Evolutionary conservation across 2,113 vertebrate species (phyloP).

Genomic region (Cyphomyrus discorhynchus): DNA sequence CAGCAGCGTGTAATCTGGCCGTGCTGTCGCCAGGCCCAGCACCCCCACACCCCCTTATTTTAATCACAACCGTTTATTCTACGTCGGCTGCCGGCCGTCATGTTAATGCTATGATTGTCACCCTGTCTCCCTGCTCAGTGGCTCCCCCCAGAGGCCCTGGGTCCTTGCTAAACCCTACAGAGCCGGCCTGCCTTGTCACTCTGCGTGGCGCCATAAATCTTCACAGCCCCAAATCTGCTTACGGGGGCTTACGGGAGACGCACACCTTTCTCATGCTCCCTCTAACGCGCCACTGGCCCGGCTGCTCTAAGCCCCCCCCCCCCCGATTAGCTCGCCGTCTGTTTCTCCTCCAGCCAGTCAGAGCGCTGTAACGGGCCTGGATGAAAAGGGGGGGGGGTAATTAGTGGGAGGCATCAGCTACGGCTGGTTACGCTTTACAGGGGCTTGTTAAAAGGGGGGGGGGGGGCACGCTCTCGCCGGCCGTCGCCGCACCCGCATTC

Average conservation of each 20-base stretch:
- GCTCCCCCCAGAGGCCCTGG: background rate
- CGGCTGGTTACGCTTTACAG: background rate
- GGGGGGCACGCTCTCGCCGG: background rate
- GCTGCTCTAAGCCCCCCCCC: background rate
- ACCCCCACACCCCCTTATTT: background rate
- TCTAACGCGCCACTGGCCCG: background rate
- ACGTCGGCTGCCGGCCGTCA: background rate
- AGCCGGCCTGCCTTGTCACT: background rate
- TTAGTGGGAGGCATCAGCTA: background rate
- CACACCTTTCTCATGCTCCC: background rate
- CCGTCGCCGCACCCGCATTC: background rate
- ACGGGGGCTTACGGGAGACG: background rate
- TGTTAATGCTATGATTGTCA: slow-evolving; percentile 16
- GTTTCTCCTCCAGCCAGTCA: background rate
- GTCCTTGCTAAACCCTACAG: background rate
- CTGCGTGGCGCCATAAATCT: slow-evolving; percentile 5
- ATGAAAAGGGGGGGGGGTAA: background rate
- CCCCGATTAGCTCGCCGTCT: background rate
- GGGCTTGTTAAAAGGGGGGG: background rate
- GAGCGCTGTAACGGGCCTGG: background rate
- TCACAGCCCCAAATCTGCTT: slow-evolving; percentile 13
- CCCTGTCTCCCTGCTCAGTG: background rate
- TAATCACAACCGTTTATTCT: slow-evolving; percentile 13
- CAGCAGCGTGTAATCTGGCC: background rate
- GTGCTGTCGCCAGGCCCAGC: background rate